These are phyloP conservation scores for Cryptus armator DNA, from an alignment of 2,888 invertebrate genomes.

Conservation along the genomic window DNA sequence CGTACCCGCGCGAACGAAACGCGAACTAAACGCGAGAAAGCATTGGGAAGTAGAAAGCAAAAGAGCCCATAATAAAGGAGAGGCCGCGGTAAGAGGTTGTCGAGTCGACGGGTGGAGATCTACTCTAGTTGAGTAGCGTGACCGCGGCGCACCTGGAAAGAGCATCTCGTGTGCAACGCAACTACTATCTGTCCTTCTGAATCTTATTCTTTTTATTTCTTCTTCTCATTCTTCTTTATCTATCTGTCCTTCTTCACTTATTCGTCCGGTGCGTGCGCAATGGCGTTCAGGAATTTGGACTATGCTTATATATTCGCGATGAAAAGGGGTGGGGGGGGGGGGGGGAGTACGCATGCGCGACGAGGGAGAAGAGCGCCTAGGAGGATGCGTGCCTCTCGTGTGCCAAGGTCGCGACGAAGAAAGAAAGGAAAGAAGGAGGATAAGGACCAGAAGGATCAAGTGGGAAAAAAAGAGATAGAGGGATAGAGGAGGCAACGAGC, in stretches of 20 bases:
- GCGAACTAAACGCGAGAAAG: constrained; percentile 47
- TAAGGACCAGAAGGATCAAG: constrained; percentile 56
- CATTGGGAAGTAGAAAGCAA: constrained; percentile 35
- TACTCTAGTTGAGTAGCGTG: constrained; percentile 68
- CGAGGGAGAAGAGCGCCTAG: constrained; percentile 14
- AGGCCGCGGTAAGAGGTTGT: constrained; percentile 23
- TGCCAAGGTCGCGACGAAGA: constrained; percentile 61
- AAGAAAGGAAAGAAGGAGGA: constrained; percentile 53
- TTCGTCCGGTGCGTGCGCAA: constrained; percentile 61
- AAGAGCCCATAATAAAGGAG: constrained; percentile 16
- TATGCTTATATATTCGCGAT: constrained; percentile 47
- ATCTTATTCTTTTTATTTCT: constrained; percentile 40
- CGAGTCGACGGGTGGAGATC: constrained; percentile 54
- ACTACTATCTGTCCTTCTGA: constrained; percentile 37
- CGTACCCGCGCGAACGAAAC: constrained; percentile 60
- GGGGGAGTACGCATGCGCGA: constrained; percentile 29
- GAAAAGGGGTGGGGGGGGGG: not conserved
- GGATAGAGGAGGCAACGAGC: constrained; percentile 17
- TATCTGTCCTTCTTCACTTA: constrained; percentile 48
- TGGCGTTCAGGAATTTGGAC: constrained; percentile 68
- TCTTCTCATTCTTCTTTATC: constrained; percentile 35
- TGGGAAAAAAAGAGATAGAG: constrained; percentile 17
- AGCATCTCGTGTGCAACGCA: constrained; percentile 32
- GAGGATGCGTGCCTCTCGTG: constrained; percentile 46
- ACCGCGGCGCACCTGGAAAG: constrained; percentile 65